Conservation (phyloP, 2,797 vertebrate species). For the Dromococcyx pavoninus region DNA sequence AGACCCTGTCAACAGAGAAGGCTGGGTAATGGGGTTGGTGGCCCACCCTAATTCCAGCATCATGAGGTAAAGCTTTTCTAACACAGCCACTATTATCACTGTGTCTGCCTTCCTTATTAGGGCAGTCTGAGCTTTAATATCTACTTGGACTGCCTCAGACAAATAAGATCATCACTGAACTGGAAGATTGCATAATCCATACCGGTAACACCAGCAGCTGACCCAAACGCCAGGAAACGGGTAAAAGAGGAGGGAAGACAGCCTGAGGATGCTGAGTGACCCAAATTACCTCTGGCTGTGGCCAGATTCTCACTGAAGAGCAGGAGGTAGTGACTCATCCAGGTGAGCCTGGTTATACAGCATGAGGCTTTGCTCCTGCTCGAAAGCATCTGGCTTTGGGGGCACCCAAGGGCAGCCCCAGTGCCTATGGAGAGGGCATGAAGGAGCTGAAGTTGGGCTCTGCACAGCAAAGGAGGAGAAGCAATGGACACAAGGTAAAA, state of each 20-base stretch:
- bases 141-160: not conserved
- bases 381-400: rapidly evolving
- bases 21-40: conserved; percentile 63
- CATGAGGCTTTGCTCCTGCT: not conserved
- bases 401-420: not conserved
- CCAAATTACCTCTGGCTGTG: not conserved
- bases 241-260: not conserved
- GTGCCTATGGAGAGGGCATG: rapidly evolving
- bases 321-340: not conserved
- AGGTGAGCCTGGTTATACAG: not conserved
- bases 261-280: not conserved
- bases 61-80: conserved; percentile 67
- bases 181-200: not conserved
- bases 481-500: not conserved
- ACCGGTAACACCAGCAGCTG: not conserved
- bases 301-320: not conserved
- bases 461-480: rapidly evolving
- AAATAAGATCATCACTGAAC: not conserved
- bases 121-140: not conserved
- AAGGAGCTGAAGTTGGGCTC: not conserved
- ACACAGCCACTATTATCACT: not conserved
- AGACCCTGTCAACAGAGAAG: conserved; percentile 40
- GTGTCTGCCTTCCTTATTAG: conserved; percentile 12
- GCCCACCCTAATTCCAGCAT: conserved; percentile 66
- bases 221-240: not conserved